Evolutionary conservation across 2,888 invertebrate genomes (phyloP), one percentile per base, ranked within the genome.

Genomic region (Synanthedon formicaeformis): DNA sequence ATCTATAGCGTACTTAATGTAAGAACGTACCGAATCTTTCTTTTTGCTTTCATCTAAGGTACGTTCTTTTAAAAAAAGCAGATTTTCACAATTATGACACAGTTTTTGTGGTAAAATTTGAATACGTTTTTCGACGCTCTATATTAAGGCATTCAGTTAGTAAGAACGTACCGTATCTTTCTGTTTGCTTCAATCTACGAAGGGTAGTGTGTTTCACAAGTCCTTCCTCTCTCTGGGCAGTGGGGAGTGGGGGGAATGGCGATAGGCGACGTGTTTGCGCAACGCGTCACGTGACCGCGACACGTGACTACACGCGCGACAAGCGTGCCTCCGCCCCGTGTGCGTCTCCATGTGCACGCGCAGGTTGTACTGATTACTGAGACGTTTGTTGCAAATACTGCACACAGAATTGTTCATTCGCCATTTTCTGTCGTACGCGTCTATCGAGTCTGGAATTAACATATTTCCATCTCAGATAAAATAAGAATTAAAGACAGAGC

Each of bases 321-420:
- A 96, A 40, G 95, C 95, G 77, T 96, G 95, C 40, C 95, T 91
- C 51, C 94, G 92, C 60, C 96, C 96, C 68, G 95, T 94, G 77
- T 96, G 96, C 16, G 96, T 96, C 71, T 96, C 96, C 91, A 96
- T 92, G 69, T 96, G 96, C 56, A 96, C 96, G 56, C 96, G 90
- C 64, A 96, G 81, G 76, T 96, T 96, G 86, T 96, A 96, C 76
- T 96, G 96, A 81, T 96, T 96, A 75, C 95, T 95, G 51, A 96
- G 87, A 55, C 95, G 94, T 75, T 96, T 96, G 70, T 94, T 93
- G 79, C 96, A 96, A 52, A 96, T 91, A 56, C 92, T 91, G 77
- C 96, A 96, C 13, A 93, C 92, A 4, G 93, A 83, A 54, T 72
- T 73, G 55, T 70, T 69, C 4, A 71, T 54, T 0, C 84, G 78